Conservation (phyloP, 1,140 invertebrate genomes). For the Bombus terrestris region DNA sequence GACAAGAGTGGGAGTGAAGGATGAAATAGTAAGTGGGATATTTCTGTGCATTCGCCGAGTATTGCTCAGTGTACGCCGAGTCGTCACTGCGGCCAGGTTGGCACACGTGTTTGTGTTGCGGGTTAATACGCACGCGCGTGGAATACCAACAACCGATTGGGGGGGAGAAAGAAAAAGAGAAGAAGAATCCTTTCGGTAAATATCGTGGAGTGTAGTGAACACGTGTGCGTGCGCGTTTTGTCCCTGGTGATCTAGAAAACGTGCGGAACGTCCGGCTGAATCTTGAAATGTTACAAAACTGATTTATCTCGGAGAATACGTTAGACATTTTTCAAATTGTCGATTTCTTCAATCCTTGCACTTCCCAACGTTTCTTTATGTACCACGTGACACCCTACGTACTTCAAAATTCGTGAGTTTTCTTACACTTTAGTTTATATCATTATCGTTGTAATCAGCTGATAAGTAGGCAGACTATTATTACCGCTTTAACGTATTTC, state of each 20-base stretch:
- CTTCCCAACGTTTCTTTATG: background rate
- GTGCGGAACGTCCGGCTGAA: background rate
- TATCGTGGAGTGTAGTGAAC: background rate
- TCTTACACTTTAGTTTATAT: background rate
- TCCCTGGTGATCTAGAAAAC: slow-evolving; percentile 31
- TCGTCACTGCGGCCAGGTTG: background rate
- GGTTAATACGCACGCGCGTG: background rate
- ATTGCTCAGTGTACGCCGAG: slow-evolving; percentile 17
- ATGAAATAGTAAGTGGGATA: background rate
- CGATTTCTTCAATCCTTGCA: no score
- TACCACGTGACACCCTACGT: no score
- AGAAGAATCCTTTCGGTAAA: background rate
- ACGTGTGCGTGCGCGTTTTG: slow-evolving; percentile 27
- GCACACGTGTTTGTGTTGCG: no score
- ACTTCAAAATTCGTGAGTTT: slow-evolving; percentile 31
- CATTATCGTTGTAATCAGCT: background rate
- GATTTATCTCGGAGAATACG: background rate
- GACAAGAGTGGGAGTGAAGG: background rate
- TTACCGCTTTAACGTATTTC: background rate
- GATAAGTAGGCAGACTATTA: background rate
- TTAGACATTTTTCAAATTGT: background rate
- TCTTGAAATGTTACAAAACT: background rate
- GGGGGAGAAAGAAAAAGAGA: slow-evolving; percentile 2
- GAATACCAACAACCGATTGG: background rate
- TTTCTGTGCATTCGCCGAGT: background rate